phyloP scores from a whole-genome alignment of 2,113 vertebrate genomes.

The Deroptyus accipitrinus region DNA sequence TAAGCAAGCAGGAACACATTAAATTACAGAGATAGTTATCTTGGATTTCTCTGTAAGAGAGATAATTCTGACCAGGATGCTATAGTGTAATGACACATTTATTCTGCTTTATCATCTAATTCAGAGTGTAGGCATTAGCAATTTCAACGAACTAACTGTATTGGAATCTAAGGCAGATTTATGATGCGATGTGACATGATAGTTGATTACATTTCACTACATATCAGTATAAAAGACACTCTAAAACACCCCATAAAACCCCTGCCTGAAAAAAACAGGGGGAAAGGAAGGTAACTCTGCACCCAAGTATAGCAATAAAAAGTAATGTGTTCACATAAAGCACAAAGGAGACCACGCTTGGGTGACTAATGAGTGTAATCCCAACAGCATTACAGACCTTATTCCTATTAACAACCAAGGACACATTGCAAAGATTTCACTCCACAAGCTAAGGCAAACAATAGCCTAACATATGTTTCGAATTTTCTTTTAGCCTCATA shows the following conservation, averaged over 20 bases:
- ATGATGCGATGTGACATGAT: not conserved
- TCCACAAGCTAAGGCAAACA: not conserved
- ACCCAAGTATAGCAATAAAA: not conserved
- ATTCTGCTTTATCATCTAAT: constrained; percentile 1
- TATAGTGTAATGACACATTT: not conserved
- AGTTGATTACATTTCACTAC: not conserved
- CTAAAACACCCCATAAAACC: rapidly evolving
- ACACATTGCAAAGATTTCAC: rapidly evolving
- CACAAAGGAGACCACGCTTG: not conserved
- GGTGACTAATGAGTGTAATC: not conserved
- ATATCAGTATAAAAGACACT: not conserved
- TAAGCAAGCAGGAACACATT: not conserved
- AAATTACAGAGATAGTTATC: constrained; percentile 28
- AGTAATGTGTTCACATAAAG: not conserved
- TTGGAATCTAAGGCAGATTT: not conserved
- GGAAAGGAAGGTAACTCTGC: not conserved
- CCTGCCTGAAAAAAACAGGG: not conserved
- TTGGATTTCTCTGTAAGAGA: not conserved
- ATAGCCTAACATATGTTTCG: not conserved
- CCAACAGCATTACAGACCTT: not conserved
- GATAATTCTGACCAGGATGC: not conserved
- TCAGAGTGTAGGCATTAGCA: not conserved
- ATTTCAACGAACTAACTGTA: not conserved
- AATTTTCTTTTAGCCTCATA: not conserved
- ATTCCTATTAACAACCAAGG: rapidly evolving